Evolutionary conservation across 1,140 invertebrate genomes (phyloP).

Genomic region (Drosophila varians): DNA sequence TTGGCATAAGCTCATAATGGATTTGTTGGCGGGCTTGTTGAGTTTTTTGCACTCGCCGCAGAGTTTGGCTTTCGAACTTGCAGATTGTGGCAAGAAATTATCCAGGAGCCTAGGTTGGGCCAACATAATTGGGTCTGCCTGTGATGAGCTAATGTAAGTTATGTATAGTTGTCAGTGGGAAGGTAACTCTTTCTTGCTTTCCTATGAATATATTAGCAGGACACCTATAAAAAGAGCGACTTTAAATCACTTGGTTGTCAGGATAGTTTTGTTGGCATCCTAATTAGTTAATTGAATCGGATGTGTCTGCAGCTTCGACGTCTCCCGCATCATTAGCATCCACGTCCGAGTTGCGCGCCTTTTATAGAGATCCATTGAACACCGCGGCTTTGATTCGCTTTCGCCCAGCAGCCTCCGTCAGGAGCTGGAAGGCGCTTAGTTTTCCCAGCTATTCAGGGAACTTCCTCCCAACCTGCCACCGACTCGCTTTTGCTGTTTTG

Average conservation of each 20-base stretch:
- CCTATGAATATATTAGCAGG: not conserved
- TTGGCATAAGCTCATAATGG: constrained; percentile 78
- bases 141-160: constrained; percentile 63
- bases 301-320: constrained; percentile 10
- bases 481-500: constrained; percentile 20
- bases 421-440: constrained; percentile 53
- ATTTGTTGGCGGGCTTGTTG: constrained; percentile 70
- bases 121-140: constrained; percentile 40
- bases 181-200: not conserved
- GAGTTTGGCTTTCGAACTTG: constrained; percentile 35
- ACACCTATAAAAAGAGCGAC: too few relatives aligned
- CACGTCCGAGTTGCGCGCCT: not conserved
- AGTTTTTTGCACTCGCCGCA: constrained; percentile 34
- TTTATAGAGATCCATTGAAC: constrained; percentile 24
- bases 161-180: constrained; percentile 55
- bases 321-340: constrained; percentile 24
- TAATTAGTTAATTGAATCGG: constrained; percentile 45
- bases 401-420: constrained; percentile 1
- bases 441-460: constrained; percentile 26
- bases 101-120: not conserved
- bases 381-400: constrained; percentile 1
- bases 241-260: not conserved
- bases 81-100: constrained; percentile 43
- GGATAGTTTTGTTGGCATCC: constrained; percentile 17
- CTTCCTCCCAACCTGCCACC: constrained; percentile 3